Conservation (phyloP, 2,113 vertebrate genomes). For the Coptodon rendalli region DNA sequence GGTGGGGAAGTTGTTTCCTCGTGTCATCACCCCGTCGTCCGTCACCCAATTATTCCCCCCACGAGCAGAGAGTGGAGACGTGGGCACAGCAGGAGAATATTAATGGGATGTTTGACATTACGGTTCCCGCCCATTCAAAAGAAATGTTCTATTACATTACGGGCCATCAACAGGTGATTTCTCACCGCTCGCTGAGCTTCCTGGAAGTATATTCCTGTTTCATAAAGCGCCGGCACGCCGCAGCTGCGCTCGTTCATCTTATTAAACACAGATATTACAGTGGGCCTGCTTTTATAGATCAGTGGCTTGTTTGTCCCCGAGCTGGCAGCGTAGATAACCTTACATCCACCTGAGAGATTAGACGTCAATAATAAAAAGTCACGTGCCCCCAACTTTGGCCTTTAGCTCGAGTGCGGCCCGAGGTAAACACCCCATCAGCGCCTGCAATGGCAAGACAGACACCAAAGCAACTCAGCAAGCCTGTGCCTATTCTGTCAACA, state of each 20-base stretch:
- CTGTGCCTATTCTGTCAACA: slow-evolving; percentile 76
- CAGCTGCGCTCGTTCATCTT: slow-evolving; percentile 39
- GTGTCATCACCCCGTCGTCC: slow-evolving; percentile 57
- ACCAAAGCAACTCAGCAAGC: slow-evolving; percentile 43
- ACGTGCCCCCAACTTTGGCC: not conserved
- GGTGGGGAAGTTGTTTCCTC: slow-evolving; percentile 52
- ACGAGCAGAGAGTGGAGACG: slow-evolving; percentile 20
- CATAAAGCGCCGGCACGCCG: slow-evolving; percentile 24
- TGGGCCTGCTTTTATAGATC: slow-evolving; percentile 14
- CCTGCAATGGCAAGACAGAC: slow-evolving; percentile 28
- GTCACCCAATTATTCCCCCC: slow-evolving; percentile 56
- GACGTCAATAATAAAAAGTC: not conserved
- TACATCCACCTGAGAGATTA: not conserved
- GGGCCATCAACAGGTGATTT: slow-evolving; percentile 61
- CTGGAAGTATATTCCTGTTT: slow-evolving; percentile 31
- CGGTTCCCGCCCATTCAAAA: slow-evolving; percentile 52
- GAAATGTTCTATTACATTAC: slow-evolving; percentile 52
- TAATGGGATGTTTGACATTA: slow-evolving; percentile 60
- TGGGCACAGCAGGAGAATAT: slow-evolving; percentile 54
- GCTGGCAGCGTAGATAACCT: not conserved
- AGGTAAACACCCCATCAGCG: slow-evolving; percentile 25
- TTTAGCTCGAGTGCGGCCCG: slow-evolving; percentile 16
- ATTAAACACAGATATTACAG: slow-evolving; percentile 38
- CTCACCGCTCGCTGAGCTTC: slow-evolving; percentile 28
- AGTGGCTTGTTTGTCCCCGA: slow-evolving; percentile 21